Evolutionary conservation across 2,797 vertebrate species (phyloP), one percentile per base, ranked within the genome.

Genomic region (Gadopsis marmoratus): DNA sequence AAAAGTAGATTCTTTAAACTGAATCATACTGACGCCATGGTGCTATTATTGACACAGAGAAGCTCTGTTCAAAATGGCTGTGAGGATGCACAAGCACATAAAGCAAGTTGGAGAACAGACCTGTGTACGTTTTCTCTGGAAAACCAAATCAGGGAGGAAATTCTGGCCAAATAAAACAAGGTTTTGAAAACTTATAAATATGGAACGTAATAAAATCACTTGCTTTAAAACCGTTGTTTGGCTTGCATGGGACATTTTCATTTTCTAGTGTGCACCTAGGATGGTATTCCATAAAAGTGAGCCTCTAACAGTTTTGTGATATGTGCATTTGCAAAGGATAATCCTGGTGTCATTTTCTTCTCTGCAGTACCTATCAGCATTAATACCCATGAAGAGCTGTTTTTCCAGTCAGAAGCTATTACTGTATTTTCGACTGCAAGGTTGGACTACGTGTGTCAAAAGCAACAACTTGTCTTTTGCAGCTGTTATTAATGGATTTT

Each of bases 401-500:
- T 45, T 21, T 37, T 41, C 17, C 74, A 81, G 56, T 82, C 74
- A 37, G 60, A 65, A 26, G 16, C 55, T 64, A 67, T 85, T 86
- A 79, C 55, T 10, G 26, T 59, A 69, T 83, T 62, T 78, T 81
- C 50, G 45, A 11, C 59, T n/a, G 23, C 61, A 14, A 56, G 47
- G 69, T 85, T 71, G 79, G 76, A 63, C 82, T 66, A 5, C 35
- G 41, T 81, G 83, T 70, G 68, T 79, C 74, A 84, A 62, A 84
- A 76, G 71, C 84, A 74, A 64, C 76, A 60, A 75, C 82, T 74
- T 67, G 84, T 85, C 74, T 86, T 81, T 82, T 84, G 65, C 74
- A 76, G 78, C 79, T 84, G 84, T 85, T 89, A 69, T 77, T 76
- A 83, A 84, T 83, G 74, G 76, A 81, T 85, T 85, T 85, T 76